Evolutionary conservation across 2,888 invertebrate species (phyloP).

Genomic region (Caradrina kadenii): DNA sequence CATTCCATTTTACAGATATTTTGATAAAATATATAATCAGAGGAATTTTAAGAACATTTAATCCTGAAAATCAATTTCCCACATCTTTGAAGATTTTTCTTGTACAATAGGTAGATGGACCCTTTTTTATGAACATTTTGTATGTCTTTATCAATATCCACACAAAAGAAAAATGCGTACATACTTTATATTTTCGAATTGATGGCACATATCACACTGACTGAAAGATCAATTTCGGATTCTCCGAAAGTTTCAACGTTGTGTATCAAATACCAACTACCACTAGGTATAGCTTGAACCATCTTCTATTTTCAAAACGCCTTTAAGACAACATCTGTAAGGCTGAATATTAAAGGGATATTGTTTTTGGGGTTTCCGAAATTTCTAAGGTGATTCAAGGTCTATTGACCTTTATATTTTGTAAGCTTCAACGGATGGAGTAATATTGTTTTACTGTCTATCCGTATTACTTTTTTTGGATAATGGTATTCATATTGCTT

Average conservation of each 20-base stretch:
- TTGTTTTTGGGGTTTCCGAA: constrained; percentile 6
- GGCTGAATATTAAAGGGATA: background rate
- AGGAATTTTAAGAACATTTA: background rate
- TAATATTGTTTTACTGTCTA: constrained; percentile 16
- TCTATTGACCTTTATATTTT: constrained; percentile 12
- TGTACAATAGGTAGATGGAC: background rate
- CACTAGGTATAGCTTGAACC: background rate
- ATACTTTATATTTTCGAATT: constrained; percentile 29
- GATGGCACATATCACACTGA: constrained; percentile 36
- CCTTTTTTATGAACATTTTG: background rate
- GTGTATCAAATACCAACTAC: constrained; percentile 22
- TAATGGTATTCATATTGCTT: background rate
- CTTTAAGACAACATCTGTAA: rapidly evolving
- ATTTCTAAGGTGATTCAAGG: constrained; percentile 32
- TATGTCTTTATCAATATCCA: background rate
- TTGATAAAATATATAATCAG: background rate
- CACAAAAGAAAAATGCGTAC: constrained; percentile 22
- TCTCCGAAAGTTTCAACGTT: constrained; percentile 43
- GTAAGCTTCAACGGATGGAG: constrained; percentile 25
- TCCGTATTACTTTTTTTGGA: constrained; percentile 6
- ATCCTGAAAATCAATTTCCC: background rate
- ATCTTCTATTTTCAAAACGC: background rate
- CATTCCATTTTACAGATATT: background rate
- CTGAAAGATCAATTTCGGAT: constrained; percentile 51
- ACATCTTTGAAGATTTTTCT: background rate